Evolutionary conservation across 2,888 invertebrate species (phyloP).

Genomic region (Nemapogon koenigi): DNA sequence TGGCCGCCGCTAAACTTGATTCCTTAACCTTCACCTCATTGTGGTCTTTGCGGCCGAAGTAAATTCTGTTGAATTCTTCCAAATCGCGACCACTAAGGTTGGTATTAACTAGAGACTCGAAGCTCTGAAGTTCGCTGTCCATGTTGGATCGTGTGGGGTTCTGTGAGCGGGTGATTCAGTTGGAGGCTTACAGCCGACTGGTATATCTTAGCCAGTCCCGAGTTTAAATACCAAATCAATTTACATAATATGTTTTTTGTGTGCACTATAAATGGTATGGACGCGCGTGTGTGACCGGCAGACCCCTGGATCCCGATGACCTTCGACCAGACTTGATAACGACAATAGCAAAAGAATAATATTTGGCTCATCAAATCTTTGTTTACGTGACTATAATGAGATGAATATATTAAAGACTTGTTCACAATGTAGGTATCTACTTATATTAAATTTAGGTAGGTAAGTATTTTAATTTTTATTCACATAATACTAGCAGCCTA

Average conservation of each 20-base stretch:
- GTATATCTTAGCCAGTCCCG: slow-evolving; percentile 20
- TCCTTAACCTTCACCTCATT: slow-evolving; percentile 41
- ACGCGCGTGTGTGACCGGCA: slow-evolving; percentile 2
- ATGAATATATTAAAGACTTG: too few species aligned
- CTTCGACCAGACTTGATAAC: slow-evolving; percentile 45
- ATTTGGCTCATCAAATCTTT: too few species aligned
- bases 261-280: slow-evolving; percentile 15
- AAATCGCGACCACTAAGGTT: slow-evolving; percentile 47
- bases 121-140: slow-evolving; percentile 52
- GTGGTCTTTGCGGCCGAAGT: slow-evolving; percentile 45
- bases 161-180: too few species aligned
- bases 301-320: slow-evolving; percentile 27
- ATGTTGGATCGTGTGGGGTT: slow-evolving; percentile 23
- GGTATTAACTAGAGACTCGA: slow-evolving; percentile 47
- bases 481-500: too few species aligned
- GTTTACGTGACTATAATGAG: too few species aligned
- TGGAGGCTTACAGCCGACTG: too few species aligned
- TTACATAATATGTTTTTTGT: slow-evolving; percentile 21
- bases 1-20: slow-evolving; percentile 50
- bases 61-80: slow-evolving; percentile 53
- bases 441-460: too few species aligned
- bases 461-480: too few species aligned
- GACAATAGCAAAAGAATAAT: too few species aligned
- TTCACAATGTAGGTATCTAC: too few species aligned
- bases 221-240: slow-evolving; percentile 49